phyloP scores from a whole-genome alignment of 2,113 vertebrate species.

The Pardalotus punctatus region DNA sequence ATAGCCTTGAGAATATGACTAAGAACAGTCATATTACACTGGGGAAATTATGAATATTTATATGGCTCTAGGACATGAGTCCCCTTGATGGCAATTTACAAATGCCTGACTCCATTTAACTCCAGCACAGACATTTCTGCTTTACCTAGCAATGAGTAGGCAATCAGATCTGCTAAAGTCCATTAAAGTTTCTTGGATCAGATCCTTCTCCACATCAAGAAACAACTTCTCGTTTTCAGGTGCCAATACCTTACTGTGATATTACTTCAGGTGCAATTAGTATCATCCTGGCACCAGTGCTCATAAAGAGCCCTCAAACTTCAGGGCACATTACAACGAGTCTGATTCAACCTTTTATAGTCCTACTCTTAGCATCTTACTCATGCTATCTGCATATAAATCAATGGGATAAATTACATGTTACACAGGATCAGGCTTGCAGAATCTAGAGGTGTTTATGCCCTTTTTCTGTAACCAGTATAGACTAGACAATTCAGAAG shows the following conservation, averaged over 20 bases:
- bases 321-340: neutral
- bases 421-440: neutral
- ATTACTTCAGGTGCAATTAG: neutral
- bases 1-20: neutral
- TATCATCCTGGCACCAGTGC: neutral
- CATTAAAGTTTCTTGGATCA: neutral
- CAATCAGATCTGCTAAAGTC: neutral
- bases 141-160: neutral
- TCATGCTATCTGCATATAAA: constrained; percentile 19
- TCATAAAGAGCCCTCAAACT: neutral
- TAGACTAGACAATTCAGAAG: neutral
- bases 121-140: neutral
- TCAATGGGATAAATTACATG: neutral
- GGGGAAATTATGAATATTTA: neutral
- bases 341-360: constrained; percentile 5
- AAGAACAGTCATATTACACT: neutral
- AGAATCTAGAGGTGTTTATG: neutral
- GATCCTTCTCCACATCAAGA: neutral
- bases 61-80: neutral
- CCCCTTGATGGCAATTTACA: neutral
- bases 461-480: neutral
- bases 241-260: neutral
- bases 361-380: neutral
- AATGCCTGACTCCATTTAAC: neutral
- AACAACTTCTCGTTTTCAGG: neutral